phyloP scores from a whole-genome alignment of 2,888 invertebrate species.

The Dilophus febrilis region DNA sequence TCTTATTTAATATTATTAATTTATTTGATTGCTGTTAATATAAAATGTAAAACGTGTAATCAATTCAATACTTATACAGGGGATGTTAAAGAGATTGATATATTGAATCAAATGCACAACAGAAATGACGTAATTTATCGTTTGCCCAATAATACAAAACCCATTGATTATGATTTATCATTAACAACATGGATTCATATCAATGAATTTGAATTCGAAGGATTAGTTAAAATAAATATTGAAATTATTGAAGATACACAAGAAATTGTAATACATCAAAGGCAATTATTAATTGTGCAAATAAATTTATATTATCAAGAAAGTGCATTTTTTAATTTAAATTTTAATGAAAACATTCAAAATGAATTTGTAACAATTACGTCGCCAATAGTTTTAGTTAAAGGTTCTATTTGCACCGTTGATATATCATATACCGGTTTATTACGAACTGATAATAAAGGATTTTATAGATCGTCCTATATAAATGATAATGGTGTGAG shows the following conservation, averaged over 20 bases:
- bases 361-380: too few species aligned
- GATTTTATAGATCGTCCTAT: slow-evolving; percentile 40
- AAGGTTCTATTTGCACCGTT: too few species aligned
- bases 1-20: too few species aligned
- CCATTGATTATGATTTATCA: slow-evolving; percentile 35
- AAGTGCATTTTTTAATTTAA: too few species aligned
- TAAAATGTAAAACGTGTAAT: too few species aligned
- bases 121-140: slow-evolving; percentile 29
- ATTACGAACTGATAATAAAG: slow-evolving; percentile 41
- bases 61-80: too few species aligned
- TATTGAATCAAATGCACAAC: too few species aligned
- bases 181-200: slow-evolving; percentile 32
- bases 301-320: too few species aligned
- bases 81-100: too few species aligned
- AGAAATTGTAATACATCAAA: slow-evolving; percentile 38
- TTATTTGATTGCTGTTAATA: too few species aligned
- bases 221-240: slow-evolving; percentile 29
- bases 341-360: too few species aligned
- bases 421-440: slow-evolving; percentile 38
- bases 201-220: slow-evolving; percentile 20
- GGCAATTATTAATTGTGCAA: slow-evolving; percentile 23
- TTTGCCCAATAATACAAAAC: slow-evolving; percentile 35
- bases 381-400: too few species aligned
- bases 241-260: slow-evolving; percentile 29
- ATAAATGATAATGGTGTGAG: background rate